Conservation (phyloP, 2,797 vertebrate genomes). For the Aplochiton taeniatus region DNA sequence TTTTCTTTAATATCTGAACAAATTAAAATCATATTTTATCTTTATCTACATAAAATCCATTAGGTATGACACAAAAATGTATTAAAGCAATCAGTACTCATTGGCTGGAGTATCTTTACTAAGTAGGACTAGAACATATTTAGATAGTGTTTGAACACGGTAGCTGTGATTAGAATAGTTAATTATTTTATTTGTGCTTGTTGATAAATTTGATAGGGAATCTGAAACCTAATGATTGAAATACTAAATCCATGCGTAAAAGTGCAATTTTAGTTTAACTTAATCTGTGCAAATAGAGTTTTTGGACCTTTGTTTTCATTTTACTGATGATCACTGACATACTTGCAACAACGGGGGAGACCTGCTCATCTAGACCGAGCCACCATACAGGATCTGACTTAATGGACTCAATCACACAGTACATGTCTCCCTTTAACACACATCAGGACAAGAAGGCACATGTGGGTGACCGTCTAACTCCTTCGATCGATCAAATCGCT, state of each 20-base stretch:
- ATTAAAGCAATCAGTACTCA: conserved; percentile 10
- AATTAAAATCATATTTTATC: not conserved
- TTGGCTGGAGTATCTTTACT: conserved; percentile 10
- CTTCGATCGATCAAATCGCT: conserved; percentile 35
- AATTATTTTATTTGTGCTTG: conserved; percentile 58
- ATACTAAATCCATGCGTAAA: conserved; percentile 52
- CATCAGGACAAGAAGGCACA: conserved; percentile 72
- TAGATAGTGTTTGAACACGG: conserved; percentile 22
- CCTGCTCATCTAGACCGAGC: conserved; percentile 26
- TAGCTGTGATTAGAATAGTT: conserved; percentile 5
- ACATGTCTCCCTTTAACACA: conserved; percentile 27
- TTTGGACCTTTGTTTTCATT: conserved; percentile 31
- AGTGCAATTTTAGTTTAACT: conserved; percentile 35
- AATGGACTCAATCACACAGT: not conserved
- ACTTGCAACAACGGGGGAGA: conserved; percentile 32
- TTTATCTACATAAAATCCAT: conserved; percentile 4
- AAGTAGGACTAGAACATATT: conserved; percentile 2
- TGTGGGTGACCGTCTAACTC: conserved; percentile 61
- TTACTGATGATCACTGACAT: conserved; percentile 19
- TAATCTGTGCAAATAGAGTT: conserved; percentile 33
- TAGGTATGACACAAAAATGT: conserved; percentile 13
- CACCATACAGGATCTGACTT: conserved; percentile 4
- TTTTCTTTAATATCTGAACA: not conserved
- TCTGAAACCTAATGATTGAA: conserved; percentile 22
- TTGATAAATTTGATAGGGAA: conserved; percentile 38